A percentile compares a stretch with the other conserved stretches of the same genome.
phyloP scores from a whole-genome alignment of 2,113 vertebrate genomes.

The Nycticebus coucang region DNA sequence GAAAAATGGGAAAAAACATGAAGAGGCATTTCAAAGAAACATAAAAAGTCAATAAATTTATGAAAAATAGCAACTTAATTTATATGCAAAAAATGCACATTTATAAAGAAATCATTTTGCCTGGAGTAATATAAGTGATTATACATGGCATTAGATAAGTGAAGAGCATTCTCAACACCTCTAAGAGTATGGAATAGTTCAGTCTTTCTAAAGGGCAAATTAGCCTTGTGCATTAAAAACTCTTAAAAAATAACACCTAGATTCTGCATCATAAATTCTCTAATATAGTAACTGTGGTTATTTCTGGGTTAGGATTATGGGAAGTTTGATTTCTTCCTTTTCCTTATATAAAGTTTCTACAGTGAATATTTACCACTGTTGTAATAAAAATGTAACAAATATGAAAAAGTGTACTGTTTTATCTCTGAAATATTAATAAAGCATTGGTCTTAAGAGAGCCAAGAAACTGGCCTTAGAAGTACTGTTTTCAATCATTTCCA shows the following conservation, averaged over 20 bases:
- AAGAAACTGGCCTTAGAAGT: neutral
- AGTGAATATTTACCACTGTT: neutral
- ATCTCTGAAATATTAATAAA: neutral
- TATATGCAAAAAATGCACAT: conserved; percentile 27
- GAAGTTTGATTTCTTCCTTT: conserved; percentile 39
- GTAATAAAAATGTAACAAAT: conserved; percentile 30
- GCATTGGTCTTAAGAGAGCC: neutral
- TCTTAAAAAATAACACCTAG: neutral
- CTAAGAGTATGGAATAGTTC: neutral
- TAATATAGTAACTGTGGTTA: conserved; percentile 4
- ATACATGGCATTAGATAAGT: neutral
- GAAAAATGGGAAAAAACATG: neutral
- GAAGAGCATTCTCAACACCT: neutral
- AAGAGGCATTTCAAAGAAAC: neutral
- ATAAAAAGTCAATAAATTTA: neutral
- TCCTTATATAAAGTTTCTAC: conserved; percentile 36
- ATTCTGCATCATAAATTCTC: neutral
- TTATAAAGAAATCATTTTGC: neutral
- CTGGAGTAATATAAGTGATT: conserved; percentile 11
- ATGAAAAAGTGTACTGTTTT: neutral
- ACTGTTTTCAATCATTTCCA: neutral
- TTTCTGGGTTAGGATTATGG: neutral
- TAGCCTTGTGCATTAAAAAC: neutral
- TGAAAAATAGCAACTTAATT: conserved; percentile 32
- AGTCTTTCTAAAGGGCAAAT: conserved; percentile 30